Conservation (phyloP, 2,888 invertebrate species). For the Drosophila planitibia region DNA sequence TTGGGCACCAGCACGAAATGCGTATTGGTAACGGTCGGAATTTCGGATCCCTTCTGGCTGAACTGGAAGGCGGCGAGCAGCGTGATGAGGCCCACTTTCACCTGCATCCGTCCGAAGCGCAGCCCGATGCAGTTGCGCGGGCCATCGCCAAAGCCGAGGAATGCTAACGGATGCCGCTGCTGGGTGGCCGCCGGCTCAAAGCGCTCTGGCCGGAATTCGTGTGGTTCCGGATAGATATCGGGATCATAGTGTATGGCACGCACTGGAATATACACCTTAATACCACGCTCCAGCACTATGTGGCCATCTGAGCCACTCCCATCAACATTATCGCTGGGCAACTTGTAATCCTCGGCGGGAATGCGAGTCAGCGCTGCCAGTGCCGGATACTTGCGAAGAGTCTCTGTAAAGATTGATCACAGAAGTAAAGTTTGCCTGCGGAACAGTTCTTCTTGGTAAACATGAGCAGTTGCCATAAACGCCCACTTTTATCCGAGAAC, state of each 20-base stretch:
- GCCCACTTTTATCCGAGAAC: too few relatives aligned
- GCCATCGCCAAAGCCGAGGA: slow-evolving; percentile 84
- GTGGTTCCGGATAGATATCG: slow-evolving; percentile 84
- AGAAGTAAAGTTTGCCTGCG: background rate
- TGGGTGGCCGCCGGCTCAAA: slow-evolving; percentile 80
- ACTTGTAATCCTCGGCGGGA: slow-evolving; percentile 77
- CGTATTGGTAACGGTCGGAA: slow-evolving; percentile 44
- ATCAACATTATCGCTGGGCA: slow-evolving; percentile 64
- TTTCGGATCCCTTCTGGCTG: slow-evolving; percentile 31
- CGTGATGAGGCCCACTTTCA: slow-evolving; percentile 74
- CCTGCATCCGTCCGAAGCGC: slow-evolving; percentile 80
- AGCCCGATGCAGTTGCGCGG: slow-evolving; percentile 82
- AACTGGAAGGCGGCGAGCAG: slow-evolving; percentile 54
- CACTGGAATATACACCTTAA: slow-evolving; percentile 80
- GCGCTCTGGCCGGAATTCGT: slow-evolving; percentile 85
- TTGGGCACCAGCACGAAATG: slow-evolving; percentile 48
- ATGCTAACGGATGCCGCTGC: slow-evolving; percentile 78
- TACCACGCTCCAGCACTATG: slow-evolving; percentile 81
- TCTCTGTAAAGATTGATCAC: slow-evolving; percentile 79
- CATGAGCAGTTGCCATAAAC: background rate
- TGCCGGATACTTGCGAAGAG: slow-evolving; percentile 86
- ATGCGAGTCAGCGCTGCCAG: slow-evolving; percentile 80
- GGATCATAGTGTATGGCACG: slow-evolving; percentile 85
- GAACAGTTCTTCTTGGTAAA: background rate
- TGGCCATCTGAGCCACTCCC: slow-evolving; percentile 33